Evolutionary conservation across 2,797 vertebrate genomes (phyloP).

Genomic region (Iguana delicatissima): DNA sequence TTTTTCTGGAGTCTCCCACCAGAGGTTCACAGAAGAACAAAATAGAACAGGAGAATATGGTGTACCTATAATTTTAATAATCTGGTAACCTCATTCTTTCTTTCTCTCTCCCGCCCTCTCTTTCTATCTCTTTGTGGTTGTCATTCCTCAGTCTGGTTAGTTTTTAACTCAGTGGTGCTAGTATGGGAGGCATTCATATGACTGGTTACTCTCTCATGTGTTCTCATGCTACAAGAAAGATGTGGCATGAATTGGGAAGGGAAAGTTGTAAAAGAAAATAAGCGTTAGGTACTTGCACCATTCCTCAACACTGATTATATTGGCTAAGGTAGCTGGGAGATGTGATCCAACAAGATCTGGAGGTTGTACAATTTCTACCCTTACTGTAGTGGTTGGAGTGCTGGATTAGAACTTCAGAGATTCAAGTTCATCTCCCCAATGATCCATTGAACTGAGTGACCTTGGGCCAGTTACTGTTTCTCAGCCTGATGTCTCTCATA

Average conservation of each 20-base stretch:
- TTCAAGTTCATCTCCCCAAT: no score
- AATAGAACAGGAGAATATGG: not conserved
- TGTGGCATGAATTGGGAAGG: not conserved
- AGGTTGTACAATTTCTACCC: not conserved
- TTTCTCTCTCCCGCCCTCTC: not conserved
- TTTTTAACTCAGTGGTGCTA: not conserved
- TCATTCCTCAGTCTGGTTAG: not conserved
- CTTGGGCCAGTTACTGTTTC: not conserved
- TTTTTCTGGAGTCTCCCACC: not conserved
- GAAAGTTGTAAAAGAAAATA: not conserved
- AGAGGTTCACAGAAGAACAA: constrained; percentile 8
- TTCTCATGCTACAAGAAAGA: not conserved
- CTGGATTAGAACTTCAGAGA: no score
- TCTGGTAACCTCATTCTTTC: not conserved
- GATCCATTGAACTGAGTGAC: no score
- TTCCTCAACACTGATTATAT: no score
- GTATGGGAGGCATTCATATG: not conserved
- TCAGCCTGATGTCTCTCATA: no score
- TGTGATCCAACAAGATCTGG: not conserved
- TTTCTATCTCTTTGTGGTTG: not conserved
- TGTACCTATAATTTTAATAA: not conserved
- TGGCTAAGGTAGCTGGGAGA: no score
- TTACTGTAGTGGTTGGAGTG: no score
- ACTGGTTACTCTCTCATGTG: not conserved
- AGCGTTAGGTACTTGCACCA: not conserved